Percentiles rank a stretch among this genome's conserved stretches.
Evolutionary conservation across 2,888 invertebrate genomes (phyloP).

Genomic region (Rhagonycha fulva): DNA sequence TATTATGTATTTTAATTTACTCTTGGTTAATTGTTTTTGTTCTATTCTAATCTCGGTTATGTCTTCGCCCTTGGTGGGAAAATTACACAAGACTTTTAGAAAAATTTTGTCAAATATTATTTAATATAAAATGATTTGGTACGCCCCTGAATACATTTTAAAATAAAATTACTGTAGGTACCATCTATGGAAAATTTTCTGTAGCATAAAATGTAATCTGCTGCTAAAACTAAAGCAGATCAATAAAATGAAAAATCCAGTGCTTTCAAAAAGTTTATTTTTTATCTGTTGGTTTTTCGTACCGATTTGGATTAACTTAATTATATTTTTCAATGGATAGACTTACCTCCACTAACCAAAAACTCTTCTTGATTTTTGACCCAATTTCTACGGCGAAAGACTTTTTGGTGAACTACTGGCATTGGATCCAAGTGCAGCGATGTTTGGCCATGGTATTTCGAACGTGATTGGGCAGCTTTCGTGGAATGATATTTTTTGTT

Average conservation of each 20-base stretch:
- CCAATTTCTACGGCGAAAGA: neutral
- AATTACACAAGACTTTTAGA: neutral
- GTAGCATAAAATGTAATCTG: neutral
- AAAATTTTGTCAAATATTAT: neutral
- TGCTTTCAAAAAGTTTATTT: neutral
- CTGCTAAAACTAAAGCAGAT: neutral
- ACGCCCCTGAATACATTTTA: neutral
- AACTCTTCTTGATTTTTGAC: neutral
- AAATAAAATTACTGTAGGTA: too few relatives aligned
- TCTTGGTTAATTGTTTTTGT: neutral
- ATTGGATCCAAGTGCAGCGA: neutral
- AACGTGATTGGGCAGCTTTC: neutral
- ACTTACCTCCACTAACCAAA: neutral
- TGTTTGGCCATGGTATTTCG: neutral
- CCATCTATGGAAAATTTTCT: neutral
- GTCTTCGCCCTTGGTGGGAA: neutral
- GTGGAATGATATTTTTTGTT: neutral
- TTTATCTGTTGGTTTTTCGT: too few relatives aligned
- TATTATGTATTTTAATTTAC: neutral
- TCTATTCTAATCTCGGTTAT: neutral
- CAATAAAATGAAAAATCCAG: neutral
- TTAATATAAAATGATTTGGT: neutral
- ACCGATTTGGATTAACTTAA: too few relatives aligned
- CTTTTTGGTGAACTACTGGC: neutral
- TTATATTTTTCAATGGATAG: too few relatives aligned